Percentiles rank a stretch among this genome's conserved stretches.
Conservation (phyloP, 2,797 vertebrate genomes). For the Acanthis flammea region DNA sequence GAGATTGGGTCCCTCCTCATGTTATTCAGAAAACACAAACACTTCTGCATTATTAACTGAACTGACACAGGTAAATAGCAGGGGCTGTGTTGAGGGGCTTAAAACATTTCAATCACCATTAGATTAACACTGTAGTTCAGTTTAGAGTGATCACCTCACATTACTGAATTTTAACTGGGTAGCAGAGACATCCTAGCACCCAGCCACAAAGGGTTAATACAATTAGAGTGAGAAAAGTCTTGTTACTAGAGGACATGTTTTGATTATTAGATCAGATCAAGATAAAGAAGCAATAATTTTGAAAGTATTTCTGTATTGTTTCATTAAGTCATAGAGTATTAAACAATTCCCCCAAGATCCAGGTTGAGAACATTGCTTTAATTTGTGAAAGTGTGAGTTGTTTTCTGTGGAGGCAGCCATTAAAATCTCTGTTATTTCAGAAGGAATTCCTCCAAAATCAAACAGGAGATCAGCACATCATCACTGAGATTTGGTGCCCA, state of each 20-base stretch:
- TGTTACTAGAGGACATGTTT: conserved; percentile 73
- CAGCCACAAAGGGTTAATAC: conserved; percentile 67
- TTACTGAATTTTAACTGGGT: background rate
- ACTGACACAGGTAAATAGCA: background rate
- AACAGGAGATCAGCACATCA: conserved; percentile 4
- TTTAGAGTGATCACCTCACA: background rate
- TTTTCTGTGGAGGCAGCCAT: conserved; percentile 60
- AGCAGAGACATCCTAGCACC: background rate
- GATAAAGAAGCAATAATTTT: conserved; percentile 74
- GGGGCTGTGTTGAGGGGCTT: background rate
- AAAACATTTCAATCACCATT: background rate
- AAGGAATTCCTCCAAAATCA: conserved; percentile 56
- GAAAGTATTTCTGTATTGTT: conserved; percentile 69
- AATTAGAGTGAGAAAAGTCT: conserved; percentile 65
- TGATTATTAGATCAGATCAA: conserved; percentile 77
- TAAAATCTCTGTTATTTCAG: conserved; percentile 48
- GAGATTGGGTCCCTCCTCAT: background rate
- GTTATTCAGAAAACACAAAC: background rate
- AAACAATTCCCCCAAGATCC: conserved; percentile 74
- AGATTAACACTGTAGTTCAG: background rate
- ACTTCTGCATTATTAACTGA: background rate
- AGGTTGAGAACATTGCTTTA: conserved; percentile 70
- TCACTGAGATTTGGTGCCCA: background rate
- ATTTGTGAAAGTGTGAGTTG: conserved; percentile 62
- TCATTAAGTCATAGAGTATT: conserved; percentile 74